Base-by-base conservation (phyloP, 2,797 vertebrate species). In the Myripristis jacobus region DNA sequence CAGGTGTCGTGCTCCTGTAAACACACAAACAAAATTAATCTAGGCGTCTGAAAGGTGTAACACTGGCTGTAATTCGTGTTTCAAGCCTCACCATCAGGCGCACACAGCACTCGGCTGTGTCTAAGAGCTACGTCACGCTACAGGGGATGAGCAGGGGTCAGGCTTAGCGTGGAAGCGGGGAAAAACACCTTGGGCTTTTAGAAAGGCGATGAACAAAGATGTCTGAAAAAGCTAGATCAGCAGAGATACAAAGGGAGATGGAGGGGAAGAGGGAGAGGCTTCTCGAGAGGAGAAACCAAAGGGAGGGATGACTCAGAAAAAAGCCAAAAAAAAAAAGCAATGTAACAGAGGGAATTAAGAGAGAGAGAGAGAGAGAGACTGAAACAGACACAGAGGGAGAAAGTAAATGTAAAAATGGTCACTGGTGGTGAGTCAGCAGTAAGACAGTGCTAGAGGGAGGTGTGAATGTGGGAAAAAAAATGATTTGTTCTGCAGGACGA, bases 1-100 rank as follows among this genome's bases (percentile, higher is more conserved):
- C 95, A 96, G 0, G 95, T 96, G 90, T 99, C 97, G 1, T 92
- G 93, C 60, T 95, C 95, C 95, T 95, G 85, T 43, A 90, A 81
- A 48, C n/a, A 78, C 59, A 50, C 8, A 66, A 21, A 77, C 4
- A 16, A 61, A 22, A 47, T 25, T 2, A 84, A 54, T 12, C 0
- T 7, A 22, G 24, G 57, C 53, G 58, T 0, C 47, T 46, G n/a
- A 63, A 11, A 60, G 38, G 56, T 36, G 16, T 55, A 67, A 84
- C 57, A 82, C 34, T 5, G 58, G 63, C 66, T 24, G 47, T 72
- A 57, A 73, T 52, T 60, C 54, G 48, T 68, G 54, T 52, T 41
- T 71, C 18, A 27, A 47, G 60, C 46, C 43, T 75, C 62, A 56
- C 41, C 66, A 36, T 80, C 67, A 75, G 43, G 41, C 47, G 38